Percentiles rank a stretch among this genome's conserved stretches.
phyloP scores from a whole-genome alignment of 2,797 vertebrate genomes.

The Pipistrellus kuhlii region DNA sequence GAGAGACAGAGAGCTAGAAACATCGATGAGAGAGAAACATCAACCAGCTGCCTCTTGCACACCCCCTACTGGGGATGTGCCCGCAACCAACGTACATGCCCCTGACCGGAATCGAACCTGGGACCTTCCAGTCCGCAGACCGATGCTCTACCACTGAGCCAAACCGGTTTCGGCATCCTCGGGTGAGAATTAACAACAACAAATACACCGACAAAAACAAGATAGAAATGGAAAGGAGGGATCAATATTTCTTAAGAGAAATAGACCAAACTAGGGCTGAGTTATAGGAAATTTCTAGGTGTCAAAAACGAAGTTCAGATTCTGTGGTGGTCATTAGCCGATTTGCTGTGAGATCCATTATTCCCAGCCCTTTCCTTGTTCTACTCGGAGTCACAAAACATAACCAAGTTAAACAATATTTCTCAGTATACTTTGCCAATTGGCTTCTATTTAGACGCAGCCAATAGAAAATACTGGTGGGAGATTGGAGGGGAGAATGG shows the following conservation, averaged over 20 bases:
- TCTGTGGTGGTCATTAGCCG: background rate
- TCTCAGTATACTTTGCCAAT: background rate
- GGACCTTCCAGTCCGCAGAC: too few relatives aligned
- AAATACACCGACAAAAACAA: background rate
- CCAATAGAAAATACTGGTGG: background rate
- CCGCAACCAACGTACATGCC: too few relatives aligned
- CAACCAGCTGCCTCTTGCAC: too few relatives aligned
- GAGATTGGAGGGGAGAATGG: background rate
- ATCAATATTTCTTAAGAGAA: background rate
- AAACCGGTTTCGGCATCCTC: too few relatives aligned
- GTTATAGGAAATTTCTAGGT: background rate
- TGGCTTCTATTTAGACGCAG: background rate
- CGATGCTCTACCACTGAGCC: too few relatives aligned
- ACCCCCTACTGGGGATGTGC: too few relatives aligned
- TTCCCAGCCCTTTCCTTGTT: background rate
- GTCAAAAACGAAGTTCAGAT: background rate
- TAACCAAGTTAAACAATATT: background rate
- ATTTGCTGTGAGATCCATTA: background rate
- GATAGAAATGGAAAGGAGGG: background rate
- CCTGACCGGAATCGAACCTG: too few relatives aligned
- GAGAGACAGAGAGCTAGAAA: too few relatives aligned
- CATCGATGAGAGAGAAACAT: too few relatives aligned
- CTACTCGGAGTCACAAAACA: background rate
- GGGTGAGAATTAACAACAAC: too few relatives aligned
- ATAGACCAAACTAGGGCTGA: background rate